Conservation (phyloP, 2,797 vertebrate genomes). For the Acestrorhynchus altus region DNA sequence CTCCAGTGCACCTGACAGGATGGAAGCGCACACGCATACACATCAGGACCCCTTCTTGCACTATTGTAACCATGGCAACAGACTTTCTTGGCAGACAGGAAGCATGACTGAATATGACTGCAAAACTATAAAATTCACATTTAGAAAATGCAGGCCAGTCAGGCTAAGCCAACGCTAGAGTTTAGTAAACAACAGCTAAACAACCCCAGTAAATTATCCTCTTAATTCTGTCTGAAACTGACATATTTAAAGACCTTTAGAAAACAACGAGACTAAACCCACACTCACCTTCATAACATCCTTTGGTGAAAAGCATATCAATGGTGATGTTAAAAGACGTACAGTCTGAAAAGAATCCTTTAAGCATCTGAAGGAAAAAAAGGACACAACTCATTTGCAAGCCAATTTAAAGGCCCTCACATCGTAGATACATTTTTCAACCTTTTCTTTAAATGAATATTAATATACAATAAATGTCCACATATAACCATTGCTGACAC, state of each 20-base stretch:
- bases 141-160: not conserved
- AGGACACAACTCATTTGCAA: not conserved
- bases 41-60: slow-evolving; percentile 12
- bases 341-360: slow-evolving; percentile 87
- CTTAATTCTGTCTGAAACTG: not conserved
- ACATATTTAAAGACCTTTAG: not conserved
- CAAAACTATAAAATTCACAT: not conserved
- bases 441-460: no score
- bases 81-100: slow-evolving; percentile 3
- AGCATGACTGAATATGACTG: not conserved
- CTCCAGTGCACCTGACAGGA: slow-evolving; percentile 81
- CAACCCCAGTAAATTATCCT: no score
- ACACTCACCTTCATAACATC: slow-evolving; percentile 84
- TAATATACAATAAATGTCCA: no score
- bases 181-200: no score
- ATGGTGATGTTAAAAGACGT: slow-evolving; percentile 92
- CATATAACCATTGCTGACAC: no score
- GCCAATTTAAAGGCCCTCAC: no score
- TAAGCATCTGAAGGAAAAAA: slow-evolving; percentile 77
- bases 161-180: not conserved
- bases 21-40: not conserved
- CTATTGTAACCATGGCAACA: slow-evolving; percentile 39
- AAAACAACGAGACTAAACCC: not conserved
- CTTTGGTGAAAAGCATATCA: slow-evolving; percentile 91
- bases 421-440: no score